Evolutionary conservation across 2,797 vertebrate species (phyloP).

Genomic region (Chrosomus eos): DNA sequence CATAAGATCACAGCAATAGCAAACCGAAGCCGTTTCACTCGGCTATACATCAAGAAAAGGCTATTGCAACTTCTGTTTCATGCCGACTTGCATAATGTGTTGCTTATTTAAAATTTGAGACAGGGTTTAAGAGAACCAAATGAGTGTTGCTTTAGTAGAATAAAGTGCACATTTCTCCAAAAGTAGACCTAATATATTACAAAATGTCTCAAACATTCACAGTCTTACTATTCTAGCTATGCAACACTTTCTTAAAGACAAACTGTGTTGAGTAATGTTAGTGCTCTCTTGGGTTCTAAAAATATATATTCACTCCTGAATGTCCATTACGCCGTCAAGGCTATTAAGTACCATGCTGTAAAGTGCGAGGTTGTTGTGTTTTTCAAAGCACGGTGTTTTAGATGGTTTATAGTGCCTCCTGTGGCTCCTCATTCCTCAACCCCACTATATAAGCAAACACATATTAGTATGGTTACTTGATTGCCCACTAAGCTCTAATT

Average conservation of each 20-base stretch:
- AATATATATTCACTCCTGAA: slow-evolving; percentile 2
- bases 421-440: slow-evolving; percentile 43
- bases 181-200: neutral
- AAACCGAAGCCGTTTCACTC: neutral
- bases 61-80: neutral
- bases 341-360: neutral
- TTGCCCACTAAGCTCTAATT: slow-evolving; percentile 54
- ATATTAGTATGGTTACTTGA: slow-evolving; percentile 49
- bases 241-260: slow-evolving; percentile 24
- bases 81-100: neutral
- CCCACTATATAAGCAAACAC: slow-evolving; percentile 52
- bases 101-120: neutral
- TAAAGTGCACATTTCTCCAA: neutral
- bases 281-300: slow-evolving; percentile 7
- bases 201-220: slow-evolving; percentile 19
- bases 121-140: neutral
- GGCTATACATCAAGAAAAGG: neutral
- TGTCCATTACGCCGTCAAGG: slow-evolving; percentile 4
- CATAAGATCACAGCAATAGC: neutral
- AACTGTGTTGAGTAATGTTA: neutral
- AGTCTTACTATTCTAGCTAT: slow-evolving; percentile 27
- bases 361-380: slow-evolving; percentile 26
- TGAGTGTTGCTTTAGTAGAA: neutral
- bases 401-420: slow-evolving; percentile 46
- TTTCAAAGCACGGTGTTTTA: slow-evolving; percentile 5